These are phyloP conservation scores for Synergus itoensis DNA, from an alignment of 2,888 invertebrate genomes.

Conservation along the genomic window DNA sequence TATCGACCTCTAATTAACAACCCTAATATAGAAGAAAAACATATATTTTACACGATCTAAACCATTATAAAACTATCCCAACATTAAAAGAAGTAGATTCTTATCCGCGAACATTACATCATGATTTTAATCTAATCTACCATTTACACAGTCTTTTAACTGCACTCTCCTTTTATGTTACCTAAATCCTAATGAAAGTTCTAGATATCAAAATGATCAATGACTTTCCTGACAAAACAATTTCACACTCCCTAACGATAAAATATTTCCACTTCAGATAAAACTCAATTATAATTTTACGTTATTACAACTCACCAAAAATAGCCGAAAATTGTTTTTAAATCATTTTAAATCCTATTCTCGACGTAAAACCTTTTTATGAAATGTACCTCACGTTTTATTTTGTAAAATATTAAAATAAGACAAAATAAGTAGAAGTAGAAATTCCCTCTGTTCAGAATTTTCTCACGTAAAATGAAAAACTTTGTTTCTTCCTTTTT, in stretches of 20 bases:
- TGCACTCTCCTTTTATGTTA: neutral
- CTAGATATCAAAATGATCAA: slow-evolving; percentile 13
- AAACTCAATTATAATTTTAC: neutral
- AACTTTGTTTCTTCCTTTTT: neutral
- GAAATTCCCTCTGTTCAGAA: neutral
- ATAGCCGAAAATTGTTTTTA: no score
- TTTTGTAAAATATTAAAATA: neutral
- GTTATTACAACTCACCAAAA: no score
- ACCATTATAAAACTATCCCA: neutral
- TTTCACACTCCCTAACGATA: neutral
- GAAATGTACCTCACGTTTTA: neutral
- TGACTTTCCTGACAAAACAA: neutral
- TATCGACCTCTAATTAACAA: neutral
- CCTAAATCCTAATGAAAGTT: neutral
- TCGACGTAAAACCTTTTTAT: no score
- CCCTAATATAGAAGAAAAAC: neutral
- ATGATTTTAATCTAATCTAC: slow-evolving; percentile 25
- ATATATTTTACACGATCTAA: neutral
- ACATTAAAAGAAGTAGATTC: slow-evolving; percentile 7
- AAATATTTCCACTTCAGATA: no score
- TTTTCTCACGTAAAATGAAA: neutral
- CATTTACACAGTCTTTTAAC: slow-evolving; percentile 33
- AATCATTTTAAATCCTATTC: no score
- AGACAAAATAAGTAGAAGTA: neutral
- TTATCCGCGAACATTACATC: slow-evolving; percentile 5